Conservation (phyloP, 2,888 invertebrate species). For the Aphodius granarius region DNA sequence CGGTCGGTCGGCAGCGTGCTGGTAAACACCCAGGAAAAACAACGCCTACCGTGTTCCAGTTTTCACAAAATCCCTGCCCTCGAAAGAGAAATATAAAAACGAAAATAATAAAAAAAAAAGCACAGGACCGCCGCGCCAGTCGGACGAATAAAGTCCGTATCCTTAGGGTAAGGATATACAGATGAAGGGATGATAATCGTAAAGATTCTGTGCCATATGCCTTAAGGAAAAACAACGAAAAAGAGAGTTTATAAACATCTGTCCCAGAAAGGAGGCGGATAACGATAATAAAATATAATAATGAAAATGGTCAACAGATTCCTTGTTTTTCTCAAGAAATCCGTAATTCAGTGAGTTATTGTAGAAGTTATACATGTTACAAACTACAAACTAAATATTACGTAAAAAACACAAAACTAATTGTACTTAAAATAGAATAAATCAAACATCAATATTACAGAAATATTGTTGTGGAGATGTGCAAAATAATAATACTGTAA, state of each 20-base stretch:
- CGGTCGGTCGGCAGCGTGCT: slow-evolving; percentile 16
- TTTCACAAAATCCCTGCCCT: slow-evolving; percentile 12
- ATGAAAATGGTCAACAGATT: no score
- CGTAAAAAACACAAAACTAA: no score
- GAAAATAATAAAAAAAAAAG: not conserved
- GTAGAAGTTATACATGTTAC: no score
- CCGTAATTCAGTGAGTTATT: no score
- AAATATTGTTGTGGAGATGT: no score
- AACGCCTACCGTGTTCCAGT: not conserved
- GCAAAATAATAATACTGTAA: no score
- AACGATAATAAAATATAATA: no score
- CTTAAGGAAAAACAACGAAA: not conserved
- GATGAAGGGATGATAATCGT: not conserved
- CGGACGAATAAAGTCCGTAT: not conserved
- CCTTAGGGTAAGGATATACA: not conserved
- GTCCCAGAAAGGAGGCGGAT: no score
- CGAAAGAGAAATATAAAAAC: not conserved
- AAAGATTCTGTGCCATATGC: not conserved
- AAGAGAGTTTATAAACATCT: not conserved
- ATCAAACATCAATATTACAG: no score
- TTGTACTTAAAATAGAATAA: no score
- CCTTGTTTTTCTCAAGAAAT: no score
- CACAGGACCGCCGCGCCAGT: not conserved
- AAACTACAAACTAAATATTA: no score
- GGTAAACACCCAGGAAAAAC: not conserved